Percentiles rank a stretch among this genome's conserved stretches.
Conservation (phyloP, 2,113 vertebrate genomes). For the Crotalus helleri region DNA sequence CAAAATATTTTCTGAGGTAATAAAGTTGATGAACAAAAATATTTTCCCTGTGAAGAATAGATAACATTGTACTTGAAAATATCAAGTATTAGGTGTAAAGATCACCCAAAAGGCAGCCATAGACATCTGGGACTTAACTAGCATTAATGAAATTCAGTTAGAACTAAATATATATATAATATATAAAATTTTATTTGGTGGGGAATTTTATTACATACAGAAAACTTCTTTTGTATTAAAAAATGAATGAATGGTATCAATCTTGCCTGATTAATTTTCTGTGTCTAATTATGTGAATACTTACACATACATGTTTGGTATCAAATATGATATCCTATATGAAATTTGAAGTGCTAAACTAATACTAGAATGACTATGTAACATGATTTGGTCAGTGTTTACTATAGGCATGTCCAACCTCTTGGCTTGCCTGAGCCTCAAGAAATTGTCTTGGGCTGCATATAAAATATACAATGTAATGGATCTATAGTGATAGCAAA, state of each 20-base stretch:
- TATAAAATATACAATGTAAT: not conserved
- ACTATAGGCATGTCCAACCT: not conserved
- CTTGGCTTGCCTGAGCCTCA: not conserved
- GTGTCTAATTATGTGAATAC: not conserved
- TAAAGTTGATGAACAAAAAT: not conserved
- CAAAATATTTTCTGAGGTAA: not conserved
- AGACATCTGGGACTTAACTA: not conserved
- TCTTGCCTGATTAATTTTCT: not conserved
- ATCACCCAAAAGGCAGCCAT: not conserved
- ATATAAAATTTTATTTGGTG: not conserved
- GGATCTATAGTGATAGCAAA: not conserved
- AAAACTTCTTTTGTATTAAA: not conserved
- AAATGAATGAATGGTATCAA: not conserved
- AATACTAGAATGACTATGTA: not conserved
- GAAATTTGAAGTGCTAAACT: not conserved
- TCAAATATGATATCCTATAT: not conserved
- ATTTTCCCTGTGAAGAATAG: accelerated
- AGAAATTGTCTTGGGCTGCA: not conserved
- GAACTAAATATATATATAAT: not conserved
- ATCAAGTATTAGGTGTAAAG: not conserved
- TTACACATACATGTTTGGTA: not conserved
- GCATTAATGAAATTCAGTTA: not conserved
- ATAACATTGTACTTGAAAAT: not conserved
- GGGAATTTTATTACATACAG: not conserved
- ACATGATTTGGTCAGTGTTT: not conserved